Conservation (phyloP, 2,113 vertebrate species). For the Syrmaticus mikado region DNA sequence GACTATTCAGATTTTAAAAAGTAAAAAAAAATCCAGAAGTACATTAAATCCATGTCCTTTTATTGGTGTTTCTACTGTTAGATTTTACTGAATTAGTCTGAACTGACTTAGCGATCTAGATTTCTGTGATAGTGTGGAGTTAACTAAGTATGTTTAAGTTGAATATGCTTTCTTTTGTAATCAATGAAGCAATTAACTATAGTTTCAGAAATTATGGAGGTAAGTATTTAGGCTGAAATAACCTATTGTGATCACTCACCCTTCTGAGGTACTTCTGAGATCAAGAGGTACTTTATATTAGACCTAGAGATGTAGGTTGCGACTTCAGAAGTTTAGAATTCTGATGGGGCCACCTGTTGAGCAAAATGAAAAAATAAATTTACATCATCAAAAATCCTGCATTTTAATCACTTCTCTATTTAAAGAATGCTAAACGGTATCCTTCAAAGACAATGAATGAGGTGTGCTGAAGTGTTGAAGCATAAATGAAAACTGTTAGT, state of each 20-base stretch:
- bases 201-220: neutral
- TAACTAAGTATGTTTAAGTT: neutral
- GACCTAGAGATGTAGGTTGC: neutral
- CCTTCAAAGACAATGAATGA: neutral
- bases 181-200: neutral
- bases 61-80: neutral
- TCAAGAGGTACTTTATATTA: neutral
- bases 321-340: neutral
- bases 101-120: neutral
- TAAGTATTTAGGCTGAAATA: neutral
- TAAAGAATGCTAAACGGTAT: neutral
- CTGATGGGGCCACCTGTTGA: neutral
- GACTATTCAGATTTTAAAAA: too few species aligned
- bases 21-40: too few species aligned
- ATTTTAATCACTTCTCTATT: neutral
- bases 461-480: neutral
- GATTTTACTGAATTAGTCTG: neutral
- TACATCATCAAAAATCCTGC: neutral
- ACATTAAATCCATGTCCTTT: neutral
- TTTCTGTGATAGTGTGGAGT: neutral
- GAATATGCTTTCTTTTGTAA: neutral
- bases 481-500: neutral
- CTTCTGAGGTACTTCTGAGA: neutral
- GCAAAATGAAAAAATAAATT: neutral
- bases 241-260: neutral